Base-by-base conservation (phyloP, 2,797 vertebrate genomes). In the Onychomys torridus region DNA sequence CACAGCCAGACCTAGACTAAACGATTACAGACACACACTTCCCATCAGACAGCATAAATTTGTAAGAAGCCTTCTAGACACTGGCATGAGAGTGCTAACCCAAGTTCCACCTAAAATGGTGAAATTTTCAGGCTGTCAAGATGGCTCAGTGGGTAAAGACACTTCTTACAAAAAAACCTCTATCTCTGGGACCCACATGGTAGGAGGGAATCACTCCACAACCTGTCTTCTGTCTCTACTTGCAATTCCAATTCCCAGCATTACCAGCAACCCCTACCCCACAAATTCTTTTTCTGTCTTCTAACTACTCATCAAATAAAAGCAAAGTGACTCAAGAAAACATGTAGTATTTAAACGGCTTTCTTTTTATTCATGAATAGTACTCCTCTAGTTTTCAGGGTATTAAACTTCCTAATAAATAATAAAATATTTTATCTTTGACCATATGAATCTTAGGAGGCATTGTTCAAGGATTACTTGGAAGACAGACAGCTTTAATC, bases 41-140 rank as follows among this genome's bases (percentile, higher is more conserved):
- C 93, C 89, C 43, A 97, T 78, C 92, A 95, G 85, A 96, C 49
- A 98, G 59, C 61, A 97, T 94, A 96, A 98, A 96, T 97, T 98
- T 87, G 6, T 73, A 93, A 89, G 92, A 81, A 37, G 91, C 29
- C 79, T 65, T 97, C 94, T 87, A 94, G 95, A 90, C 3, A 75
- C 93, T 93, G 95, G 95, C 89, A 78, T 43, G 97, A 84, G 91
- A 79, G 14, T 89, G 93, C 55, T 95, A 93, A 97, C 88, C 97
- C 96, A 94, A 93, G 79, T 96, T 84, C 88, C 95, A 98, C 73
- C 82, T 96, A 97, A 98, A 98, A 98, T 96, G 97, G 10, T 94
- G 37, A 5, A 34, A 59, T 97, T 97, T 97, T 59, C 49, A 57
- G 69, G n/a, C 16, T 43, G 67, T 29, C n/a, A 19, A 32, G 16